Conservation (phyloP, 92 coral and sea anemone genomes). For the Paragorgia papillata region DNA sequence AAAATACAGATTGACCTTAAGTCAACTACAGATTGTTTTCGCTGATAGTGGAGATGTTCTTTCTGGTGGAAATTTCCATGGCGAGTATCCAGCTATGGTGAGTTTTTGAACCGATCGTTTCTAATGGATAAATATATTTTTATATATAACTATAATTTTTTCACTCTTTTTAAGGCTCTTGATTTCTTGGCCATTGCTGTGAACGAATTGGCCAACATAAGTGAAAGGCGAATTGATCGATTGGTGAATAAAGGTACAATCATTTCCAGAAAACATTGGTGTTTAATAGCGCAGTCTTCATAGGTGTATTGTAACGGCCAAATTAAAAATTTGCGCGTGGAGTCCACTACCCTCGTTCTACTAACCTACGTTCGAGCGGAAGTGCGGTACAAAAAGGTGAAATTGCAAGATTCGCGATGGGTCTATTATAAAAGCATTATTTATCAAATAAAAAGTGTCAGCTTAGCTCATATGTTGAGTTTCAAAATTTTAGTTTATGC, state of each 20-base stretch:
- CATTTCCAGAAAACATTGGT: no score
- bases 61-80: conserved; percentile 59
- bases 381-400: no score
- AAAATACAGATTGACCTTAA: neutral
- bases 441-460: no score
- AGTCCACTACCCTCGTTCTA: no score
- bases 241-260: conserved; percentile 45
- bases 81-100: conserved; percentile 55
- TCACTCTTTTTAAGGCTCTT: conserved; percentile 36
- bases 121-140: neutral
- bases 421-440: no score
- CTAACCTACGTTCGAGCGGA: no score
- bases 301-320: no score
- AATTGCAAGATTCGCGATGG: no score
- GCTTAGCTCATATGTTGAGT: no score
- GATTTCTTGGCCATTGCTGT: conserved; percentile 54
- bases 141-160: neutral
- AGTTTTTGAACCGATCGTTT: neutral
- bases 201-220: conserved; percentile 52
- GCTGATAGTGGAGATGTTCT: conserved; percentile 37
- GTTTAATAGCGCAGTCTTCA: no score
- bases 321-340: no score
- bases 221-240: conserved; percentile 54
- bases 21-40: conserved; percentile 32
- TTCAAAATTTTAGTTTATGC: no score